Conservation (phyloP, 2,888 invertebrate species). For the Ecliptopera silaceata region DNA sequence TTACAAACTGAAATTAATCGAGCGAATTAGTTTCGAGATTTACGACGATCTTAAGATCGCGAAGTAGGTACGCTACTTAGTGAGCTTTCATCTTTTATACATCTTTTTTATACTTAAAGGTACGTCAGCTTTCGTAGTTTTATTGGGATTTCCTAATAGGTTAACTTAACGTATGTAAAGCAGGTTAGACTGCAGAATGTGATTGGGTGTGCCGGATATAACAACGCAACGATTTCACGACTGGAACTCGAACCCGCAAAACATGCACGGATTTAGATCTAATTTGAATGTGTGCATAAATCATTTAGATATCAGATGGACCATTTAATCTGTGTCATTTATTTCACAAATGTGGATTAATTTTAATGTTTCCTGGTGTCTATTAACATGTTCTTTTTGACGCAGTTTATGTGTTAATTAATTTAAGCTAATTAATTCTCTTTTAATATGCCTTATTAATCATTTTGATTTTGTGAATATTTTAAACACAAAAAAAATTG, state of each 20-base stretch:
- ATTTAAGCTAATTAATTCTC: not conserved
- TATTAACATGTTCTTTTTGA: not conserved
- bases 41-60: too few relatives aligned
- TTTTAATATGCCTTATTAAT: not conserved
- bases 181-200: conserved; percentile 29
- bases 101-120: not conserved
- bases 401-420: conserved; percentile 1
- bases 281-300: conserved; percentile 13
- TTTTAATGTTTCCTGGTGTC: conserved; percentile 12
- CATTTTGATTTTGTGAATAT: not conserved
- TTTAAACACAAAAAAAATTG: not conserved
- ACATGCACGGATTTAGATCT: conserved; percentile 24
- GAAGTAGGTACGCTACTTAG: not conserved
- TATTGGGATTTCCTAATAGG: conserved; percentile 25
- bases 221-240: conserved; percentile 30
- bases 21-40: too few relatives aligned
- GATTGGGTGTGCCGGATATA: conserved; percentile 38
- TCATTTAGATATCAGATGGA: conserved; percentile 14
- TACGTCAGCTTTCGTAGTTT: conserved; percentile 12
- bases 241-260: conserved; percentile 26
- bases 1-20: too few relatives aligned
- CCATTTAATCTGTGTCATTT: conserved; percentile 3
- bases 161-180: conserved; percentile 23
- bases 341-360: conserved; percentile 12
- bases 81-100: not conserved